These are phyloP conservation scores for Manis pentadactyla DNA, from an alignment of 2,797 vertebrate species.

Conservation along the genomic window DNA sequence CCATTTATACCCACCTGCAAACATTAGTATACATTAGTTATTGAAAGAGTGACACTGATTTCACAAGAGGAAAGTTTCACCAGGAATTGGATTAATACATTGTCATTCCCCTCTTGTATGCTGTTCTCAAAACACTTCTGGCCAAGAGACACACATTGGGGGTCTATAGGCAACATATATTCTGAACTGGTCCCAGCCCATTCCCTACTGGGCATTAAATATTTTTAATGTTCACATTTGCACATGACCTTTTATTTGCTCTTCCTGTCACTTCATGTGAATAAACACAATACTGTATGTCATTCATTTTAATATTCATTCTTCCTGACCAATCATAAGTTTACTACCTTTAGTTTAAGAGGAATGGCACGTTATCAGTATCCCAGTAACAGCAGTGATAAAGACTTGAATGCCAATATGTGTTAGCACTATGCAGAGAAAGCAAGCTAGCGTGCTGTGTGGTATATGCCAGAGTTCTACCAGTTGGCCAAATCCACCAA, in stretches of 20 bases:
- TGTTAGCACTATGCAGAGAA: neutral
- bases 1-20: slow-evolving; percentile 45
- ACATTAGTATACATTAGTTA: neutral
- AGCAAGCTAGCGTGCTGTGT: neutral
- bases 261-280: neutral
- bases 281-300: neutral
- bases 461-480: neutral
- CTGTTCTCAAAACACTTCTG: neutral
- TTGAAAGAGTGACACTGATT: slow-evolving; percentile 9
- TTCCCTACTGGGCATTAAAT: neutral
- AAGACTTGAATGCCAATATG: neutral
- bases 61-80: neutral
- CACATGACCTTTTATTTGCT: neutral
- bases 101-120: neutral
- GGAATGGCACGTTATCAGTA: neutral
- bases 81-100: neutral
- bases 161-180: fast-evolving
- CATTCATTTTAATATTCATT: neutral
- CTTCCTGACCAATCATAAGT: neutral
- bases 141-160: neutral
- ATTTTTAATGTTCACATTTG: neutral
- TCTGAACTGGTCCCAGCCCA: neutral
- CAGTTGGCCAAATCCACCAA: neutral
- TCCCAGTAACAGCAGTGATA: neutral
- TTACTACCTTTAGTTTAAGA: neutral